Base-by-base conservation (phyloP, 2,888 invertebrate species). In the Chrysodeixis includens region DNA sequence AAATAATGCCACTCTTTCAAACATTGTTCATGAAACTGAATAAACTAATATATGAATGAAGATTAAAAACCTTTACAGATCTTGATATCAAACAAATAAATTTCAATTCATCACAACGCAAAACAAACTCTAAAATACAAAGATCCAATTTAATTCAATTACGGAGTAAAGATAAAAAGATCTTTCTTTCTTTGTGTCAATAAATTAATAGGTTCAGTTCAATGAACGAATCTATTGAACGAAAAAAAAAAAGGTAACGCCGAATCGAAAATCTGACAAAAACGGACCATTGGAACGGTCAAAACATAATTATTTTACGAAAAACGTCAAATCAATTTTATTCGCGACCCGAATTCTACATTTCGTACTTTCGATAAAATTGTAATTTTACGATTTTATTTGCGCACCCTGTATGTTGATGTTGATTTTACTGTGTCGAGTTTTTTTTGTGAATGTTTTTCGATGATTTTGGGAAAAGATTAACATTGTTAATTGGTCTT, bases 131-230 rank as follows among this genome's bases (percentile, higher is more conserved):
- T 51, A 40, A 63, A 72, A 65, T 35, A 60, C 51, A 56, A 62
- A 49, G 54, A 26, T 68, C 40, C 55, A 63, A 57, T 71, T 66
- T 77, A 61, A 75, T 69, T 78, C 69, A 66, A 78, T 69, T 66
- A 67, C 66, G 57, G 49, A 64, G 65, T 55, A 71, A 79, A 67
- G 62, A 71, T 67, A 69, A 71, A 71, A 71, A 49, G 64, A 53
- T 40, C 51, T 74, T 62, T 10, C 30, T 66, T 66, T 66, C 75
- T 65, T 76, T 78, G 70, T 66, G 73, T 70, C 72, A 70, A 78
- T 71, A 78, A 75, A 79, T 78, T 78, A 77, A 79, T 73, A 78
- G 57, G 35, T 56, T 52, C 65, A 58, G 51, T 52, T 72, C 66
- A 52, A 57, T 66, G 57, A 55, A 53, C 53, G 57, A 55, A 63